phyloP scores from a whole-genome alignment of 2,797 vertebrate genomes.

The Rallus crepitans region DNA sequence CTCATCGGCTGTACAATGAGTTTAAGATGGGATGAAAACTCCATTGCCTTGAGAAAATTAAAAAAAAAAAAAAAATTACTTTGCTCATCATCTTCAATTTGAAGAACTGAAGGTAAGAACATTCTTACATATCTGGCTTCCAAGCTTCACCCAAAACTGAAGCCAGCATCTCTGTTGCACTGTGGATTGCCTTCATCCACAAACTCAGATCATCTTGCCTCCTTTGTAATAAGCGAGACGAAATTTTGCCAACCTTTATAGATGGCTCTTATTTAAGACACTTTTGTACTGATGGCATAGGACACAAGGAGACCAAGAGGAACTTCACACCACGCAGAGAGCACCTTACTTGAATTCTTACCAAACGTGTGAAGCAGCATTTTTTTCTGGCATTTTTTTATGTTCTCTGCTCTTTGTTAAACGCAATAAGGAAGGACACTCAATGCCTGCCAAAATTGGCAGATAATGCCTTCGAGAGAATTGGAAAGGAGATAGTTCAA shows the following conservation, averaged over 20 bases:
- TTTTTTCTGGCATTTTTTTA: background rate
- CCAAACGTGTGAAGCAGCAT: accelerated
- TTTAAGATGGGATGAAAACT: background rate
- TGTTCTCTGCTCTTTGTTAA: background rate
- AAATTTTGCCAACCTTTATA: background rate
- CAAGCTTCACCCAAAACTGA: background rate
- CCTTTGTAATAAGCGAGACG: background rate
- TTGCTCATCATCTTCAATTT: background rate
- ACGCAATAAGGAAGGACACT: background rate
- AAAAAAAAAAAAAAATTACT: background rate
- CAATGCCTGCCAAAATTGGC: background rate
- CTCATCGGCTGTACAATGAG: background rate
- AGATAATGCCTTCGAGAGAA: background rate
- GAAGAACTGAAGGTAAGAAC: background rate
- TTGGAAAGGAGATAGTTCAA: background rate
- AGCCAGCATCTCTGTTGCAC: background rate
- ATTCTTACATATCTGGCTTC: background rate
- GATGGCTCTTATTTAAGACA: background rate
- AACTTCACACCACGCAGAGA: background rate
- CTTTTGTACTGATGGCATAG: background rate
- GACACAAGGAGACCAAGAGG: background rate
- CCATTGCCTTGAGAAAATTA: background rate
- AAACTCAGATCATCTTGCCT: background rate
- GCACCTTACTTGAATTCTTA: background rate
- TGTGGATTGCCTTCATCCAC: background rate